Conservation (phyloP, 1,140 invertebrate species). For the Zaprionus lachaisei region DNA sequence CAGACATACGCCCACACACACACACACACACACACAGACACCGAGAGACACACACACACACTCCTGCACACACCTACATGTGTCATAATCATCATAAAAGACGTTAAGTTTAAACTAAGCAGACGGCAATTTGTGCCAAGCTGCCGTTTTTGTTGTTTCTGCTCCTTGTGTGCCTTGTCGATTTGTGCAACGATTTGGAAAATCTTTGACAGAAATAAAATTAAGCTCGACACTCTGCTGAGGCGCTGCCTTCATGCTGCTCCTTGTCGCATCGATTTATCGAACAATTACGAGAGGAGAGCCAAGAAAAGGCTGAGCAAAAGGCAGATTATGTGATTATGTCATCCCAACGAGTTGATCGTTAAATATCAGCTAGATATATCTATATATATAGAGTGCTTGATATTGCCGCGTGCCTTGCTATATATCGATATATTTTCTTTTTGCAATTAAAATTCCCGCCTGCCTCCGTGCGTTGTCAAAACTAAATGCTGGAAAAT, state of each 20-base stretch:
- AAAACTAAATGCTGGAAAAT: conserved; percentile 64
- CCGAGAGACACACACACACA: conserved; percentile 10
- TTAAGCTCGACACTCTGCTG: conserved; percentile 26
- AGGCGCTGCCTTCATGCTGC: neutral
- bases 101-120: conserved; percentile 78
- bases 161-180: conserved; percentile 32
- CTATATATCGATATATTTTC: conserved; percentile 11
- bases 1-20: conserved; percentile 24
- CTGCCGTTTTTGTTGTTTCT: neutral
- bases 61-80: conserved; percentile 32
- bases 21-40: conserved; percentile 16
- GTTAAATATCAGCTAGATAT: neutral
- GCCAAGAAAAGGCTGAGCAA: conserved; percentile 22
- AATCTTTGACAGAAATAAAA: conserved; percentile 76
- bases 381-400: neutral
- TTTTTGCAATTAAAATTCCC: conserved; percentile 36
- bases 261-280: conserved; percentile 60
- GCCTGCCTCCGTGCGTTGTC: conserved; percentile 30
- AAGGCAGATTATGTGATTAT: conserved; percentile 12
- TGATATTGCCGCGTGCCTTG: conserved; percentile 31
- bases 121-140: conserved; percentile 54
- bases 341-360: neutral
- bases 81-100: conserved; percentile 78
- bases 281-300: conserved; percentile 45
- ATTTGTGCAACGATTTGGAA: conserved; percentile 79